A percentile compares a stretch with the other conserved stretches of the same genome.
phyloP scores from a whole-genome alignment of 2,797 vertebrate species.

The Fistularia commersonii region DNA sequence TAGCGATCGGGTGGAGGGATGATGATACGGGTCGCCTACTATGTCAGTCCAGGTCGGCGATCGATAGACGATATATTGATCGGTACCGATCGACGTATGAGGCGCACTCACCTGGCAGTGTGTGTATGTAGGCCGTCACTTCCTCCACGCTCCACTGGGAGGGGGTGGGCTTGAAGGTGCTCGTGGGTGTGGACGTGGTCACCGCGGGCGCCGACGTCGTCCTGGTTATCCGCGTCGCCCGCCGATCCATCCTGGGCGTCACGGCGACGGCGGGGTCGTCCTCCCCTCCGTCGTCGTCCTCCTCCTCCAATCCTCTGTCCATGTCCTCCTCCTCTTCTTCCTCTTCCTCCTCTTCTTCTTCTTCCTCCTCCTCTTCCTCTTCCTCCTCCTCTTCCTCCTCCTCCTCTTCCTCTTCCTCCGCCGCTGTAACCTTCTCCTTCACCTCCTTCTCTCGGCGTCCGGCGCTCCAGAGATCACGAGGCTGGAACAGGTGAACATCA shows the following conservation, averaged over 20 bases:
- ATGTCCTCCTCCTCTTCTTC: constrained; percentile 56
- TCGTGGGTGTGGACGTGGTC: constrained; percentile 65
- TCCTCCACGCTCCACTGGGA: constrained; percentile 92
- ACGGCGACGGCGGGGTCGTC: constrained; percentile 79
- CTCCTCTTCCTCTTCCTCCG: constrained; percentile 19
- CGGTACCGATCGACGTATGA: too few relatives aligned
- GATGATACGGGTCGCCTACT: too few relatives aligned
- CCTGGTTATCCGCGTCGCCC: constrained; percentile 79
- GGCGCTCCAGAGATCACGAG: constrained; percentile 68
- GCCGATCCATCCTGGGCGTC: constrained; percentile 85
- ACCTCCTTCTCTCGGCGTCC: constrained; percentile 56
- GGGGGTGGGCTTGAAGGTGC: constrained; percentile 74
- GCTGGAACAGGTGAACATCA: constrained; percentile 28
- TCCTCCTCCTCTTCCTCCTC: constrained; percentile 65
- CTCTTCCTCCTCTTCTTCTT: constrained; percentile 54
- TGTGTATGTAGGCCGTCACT: constrained; percentile 90
- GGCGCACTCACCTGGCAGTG: constrained; percentile 88
- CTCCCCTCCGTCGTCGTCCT: constrained; percentile 51
- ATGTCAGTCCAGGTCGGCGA: too few relatives aligned
- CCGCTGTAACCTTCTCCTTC: constrained; percentile 58
- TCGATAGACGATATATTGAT: too few relatives aligned
- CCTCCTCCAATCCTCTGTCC: constrained; percentile 38
- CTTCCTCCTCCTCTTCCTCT: constrained; percentile 32
- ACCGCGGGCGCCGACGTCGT: constrained; percentile 77
- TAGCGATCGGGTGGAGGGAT: too few relatives aligned